Conservation (phyloP, 2,797 vertebrate species). For the Coranthus polyacanthus region DNA sequence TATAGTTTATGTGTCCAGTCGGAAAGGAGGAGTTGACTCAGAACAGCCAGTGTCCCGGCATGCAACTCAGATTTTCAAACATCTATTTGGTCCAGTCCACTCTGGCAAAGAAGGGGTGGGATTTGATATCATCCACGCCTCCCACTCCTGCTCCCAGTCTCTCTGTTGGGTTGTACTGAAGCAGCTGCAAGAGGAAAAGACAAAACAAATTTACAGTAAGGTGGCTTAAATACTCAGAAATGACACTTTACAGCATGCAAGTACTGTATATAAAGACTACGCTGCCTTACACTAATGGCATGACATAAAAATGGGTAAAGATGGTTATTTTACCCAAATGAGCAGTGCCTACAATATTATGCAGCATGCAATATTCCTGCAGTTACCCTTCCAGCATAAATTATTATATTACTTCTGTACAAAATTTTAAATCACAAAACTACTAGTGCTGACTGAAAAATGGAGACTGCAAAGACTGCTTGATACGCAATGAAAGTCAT, state of each 20-base stretch:
- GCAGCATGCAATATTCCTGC: too few species aligned
- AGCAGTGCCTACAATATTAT: too few species aligned
- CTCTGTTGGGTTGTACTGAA: conserved; percentile 96
- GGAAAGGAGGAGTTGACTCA: conserved; percentile 22
- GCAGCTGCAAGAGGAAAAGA: conserved; percentile 83
- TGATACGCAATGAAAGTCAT: too few species aligned
- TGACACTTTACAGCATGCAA: background rate
- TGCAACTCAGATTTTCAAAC: conserved; percentile 40
- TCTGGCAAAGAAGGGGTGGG: conserved; percentile 94
- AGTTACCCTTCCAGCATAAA: too few species aligned
- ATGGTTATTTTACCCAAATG: too few species aligned
- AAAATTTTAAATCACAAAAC: too few species aligned
- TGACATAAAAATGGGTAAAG: too few species aligned
- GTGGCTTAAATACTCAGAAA: background rate
- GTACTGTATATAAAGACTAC: background rate
- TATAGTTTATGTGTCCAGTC: conserved; percentile 18
- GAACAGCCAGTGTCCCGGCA: conserved; percentile 27
- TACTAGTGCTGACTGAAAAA: too few species aligned
- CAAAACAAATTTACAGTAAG: background rate
- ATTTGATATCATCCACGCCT: conserved; percentile 96
- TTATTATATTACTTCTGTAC: too few species aligned
- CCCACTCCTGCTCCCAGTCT: conserved; percentile 94
- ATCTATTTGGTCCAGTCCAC: conserved; percentile 91
- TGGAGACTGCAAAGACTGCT: too few species aligned
- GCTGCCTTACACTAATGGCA: too few species aligned